Evolutionary conservation across 92 coral and sea anemone genomes (phyloP).

Genomic region (Virgularia gustaviana): DNA sequence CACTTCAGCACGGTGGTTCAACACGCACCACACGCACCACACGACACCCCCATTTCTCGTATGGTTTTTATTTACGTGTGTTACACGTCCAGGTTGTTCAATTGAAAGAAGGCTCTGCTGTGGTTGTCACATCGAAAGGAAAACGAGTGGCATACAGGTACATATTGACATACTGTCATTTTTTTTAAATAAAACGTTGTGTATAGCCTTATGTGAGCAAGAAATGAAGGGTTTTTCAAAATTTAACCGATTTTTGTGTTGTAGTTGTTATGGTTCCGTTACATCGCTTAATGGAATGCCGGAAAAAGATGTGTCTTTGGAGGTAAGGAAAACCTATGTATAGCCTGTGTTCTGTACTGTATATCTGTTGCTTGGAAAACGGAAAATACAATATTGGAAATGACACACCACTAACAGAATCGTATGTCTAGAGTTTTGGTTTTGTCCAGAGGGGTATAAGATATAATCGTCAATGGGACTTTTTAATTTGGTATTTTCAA

Average conservation of each 20-base stretch:
- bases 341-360: neutral
- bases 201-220: too few species aligned
- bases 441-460: too few species aligned
- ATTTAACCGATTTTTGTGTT: neutral
- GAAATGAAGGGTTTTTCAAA: too few species aligned
- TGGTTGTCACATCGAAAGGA: constrained; percentile 76
- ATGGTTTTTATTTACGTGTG: too few species aligned
- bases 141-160: constrained; percentile 88
- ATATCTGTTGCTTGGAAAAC: neutral
- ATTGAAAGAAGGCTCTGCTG: constrained; percentile 77
- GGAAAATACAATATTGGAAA: neutral
- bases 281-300: constrained; percentile 91
- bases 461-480: too few species aligned
- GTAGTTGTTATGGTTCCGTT: constrained; percentile 83
- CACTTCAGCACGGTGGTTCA: too few species aligned
- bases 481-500: too few species aligned
- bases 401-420: too few species aligned
- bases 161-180: too few species aligned
- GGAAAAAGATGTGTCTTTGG: constrained; percentile 72
- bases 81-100: constrained; percentile 95
- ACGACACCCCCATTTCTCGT: too few species aligned
- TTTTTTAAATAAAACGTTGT: neutral
- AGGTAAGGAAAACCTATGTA: constrained; percentile 49
- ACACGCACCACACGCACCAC: too few species aligned
- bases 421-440: too few species aligned